Evolutionary conservation across 2,797 vertebrate genomes (phyloP), one percentile per base, ranked within the genome.

Genomic region (Prionace glauca): DNA sequence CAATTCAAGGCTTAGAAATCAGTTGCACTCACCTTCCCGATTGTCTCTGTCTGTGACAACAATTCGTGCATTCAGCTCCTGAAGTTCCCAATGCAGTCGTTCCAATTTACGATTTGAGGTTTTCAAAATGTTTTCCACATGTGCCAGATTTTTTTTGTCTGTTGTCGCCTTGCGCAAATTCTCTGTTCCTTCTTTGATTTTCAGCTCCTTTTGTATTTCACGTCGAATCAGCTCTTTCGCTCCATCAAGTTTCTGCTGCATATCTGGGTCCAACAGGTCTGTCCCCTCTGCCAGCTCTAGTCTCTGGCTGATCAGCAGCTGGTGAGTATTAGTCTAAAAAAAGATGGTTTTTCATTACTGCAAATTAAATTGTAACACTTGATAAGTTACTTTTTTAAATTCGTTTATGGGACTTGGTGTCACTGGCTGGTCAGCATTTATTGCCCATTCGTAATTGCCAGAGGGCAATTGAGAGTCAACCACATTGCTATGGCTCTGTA

Each of bases 141-240:
- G 98, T 0, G 97, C 97, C 0, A 98, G 98, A 9, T 98, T 98
- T 96, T 98, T 99, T 9, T 98, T 98, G 96, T 98, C 98, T 7
- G 98, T 99, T 62, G 98, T 98, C 0, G 97, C 99, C 2, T 98
- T 98, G 32, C 98, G 98, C 95, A 99, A 96, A 95, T 99, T 98
- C 97, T 99, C 99, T 0, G 98, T 98, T 0, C 98, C 99, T 96
- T 99, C 99, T 96, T 99, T 99, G 96, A 99, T 99, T 96, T 99
- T 99, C 96, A 99, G 96, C 96, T 99, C 99, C 18, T 98, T 98
- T 97, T 99, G 99, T 97, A 99, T 99, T 96, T 99, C 98, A 88
- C 98, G 97, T 10, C 98, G 97, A 77, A 99, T 97, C 20, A 97
- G 95, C 0, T 98, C 97, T 29, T 98, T 98, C 62, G 98, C 98